Evolutionary conservation across 1,140 invertebrate species (phyloP).

Genomic region (Lasioglossum albipes): DNA sequence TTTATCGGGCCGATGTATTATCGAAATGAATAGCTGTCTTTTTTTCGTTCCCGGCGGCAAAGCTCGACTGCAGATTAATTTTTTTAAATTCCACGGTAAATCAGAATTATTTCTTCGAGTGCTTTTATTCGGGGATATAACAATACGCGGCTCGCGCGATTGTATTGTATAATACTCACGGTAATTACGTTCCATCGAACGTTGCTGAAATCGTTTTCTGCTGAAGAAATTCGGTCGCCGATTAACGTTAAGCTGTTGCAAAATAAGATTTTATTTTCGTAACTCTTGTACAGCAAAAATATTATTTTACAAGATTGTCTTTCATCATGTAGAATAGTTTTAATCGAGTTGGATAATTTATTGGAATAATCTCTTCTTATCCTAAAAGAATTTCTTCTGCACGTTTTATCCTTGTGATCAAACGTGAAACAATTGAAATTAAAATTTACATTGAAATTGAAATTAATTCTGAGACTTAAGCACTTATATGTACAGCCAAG

Average conservation of each 20-base stretch:
- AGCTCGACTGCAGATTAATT: slow-evolving; percentile 15
- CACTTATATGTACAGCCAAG: too few relatives aligned
- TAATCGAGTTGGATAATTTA: too few relatives aligned
- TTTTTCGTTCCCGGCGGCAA: not conserved
- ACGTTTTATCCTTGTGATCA: too few relatives aligned
- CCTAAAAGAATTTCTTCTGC: too few relatives aligned
- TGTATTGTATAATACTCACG: not conserved
- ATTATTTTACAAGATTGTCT: too few relatives aligned
- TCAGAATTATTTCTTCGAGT: not conserved
- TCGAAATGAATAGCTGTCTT: not conserved
- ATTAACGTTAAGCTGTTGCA: not conserved
- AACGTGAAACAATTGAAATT: too few relatives aligned
- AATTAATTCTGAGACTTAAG: too few relatives aligned
- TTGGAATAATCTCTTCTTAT: too few relatives aligned
- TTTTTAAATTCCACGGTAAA: not conserved
- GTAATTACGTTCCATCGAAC: not conserved
- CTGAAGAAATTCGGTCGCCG: not conserved
- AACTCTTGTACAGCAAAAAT: too few relatives aligned
- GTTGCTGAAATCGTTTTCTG: not conserved
- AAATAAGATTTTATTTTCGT: too few relatives aligned
- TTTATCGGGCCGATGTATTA: not conserved
- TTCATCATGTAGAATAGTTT: too few relatives aligned
- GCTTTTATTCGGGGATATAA: not conserved
- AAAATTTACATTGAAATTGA: too few relatives aligned
- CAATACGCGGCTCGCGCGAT: not conserved